phyloP scores from a whole-genome alignment of 2,797 vertebrate species.

The Urosaurus nigricauda region DNA sequence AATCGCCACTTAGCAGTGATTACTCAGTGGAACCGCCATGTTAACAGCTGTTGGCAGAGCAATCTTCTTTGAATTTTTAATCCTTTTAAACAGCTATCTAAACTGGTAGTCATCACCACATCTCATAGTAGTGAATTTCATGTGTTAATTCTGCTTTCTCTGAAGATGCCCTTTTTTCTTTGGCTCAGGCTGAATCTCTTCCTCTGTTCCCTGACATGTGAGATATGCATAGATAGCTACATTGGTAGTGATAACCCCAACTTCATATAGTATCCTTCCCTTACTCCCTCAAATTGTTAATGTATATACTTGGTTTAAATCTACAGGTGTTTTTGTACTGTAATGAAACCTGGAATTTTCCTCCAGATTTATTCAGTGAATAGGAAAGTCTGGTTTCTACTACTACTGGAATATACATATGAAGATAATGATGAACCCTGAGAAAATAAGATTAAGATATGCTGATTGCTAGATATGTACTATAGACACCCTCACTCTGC shows the following conservation, averaged over 20 bases:
- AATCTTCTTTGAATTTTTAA: neutral
- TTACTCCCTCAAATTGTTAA: neutral
- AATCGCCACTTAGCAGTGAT: neutral
- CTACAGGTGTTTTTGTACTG: neutral
- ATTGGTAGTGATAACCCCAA: neutral
- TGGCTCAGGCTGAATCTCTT: neutral
- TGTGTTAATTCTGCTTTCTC: neutral
- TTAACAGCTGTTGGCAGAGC: neutral
- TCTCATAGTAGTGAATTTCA: neutral
- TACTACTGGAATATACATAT: constrained; percentile 7
- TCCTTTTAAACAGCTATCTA: neutral
- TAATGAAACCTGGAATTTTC: neutral
- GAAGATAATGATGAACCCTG: constrained; percentile 3
- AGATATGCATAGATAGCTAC: constrained; percentile 13
- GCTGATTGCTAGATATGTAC: neutral
- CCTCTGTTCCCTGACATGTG: neutral
- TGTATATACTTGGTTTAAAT: constrained; percentile 17
- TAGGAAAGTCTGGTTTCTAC: constrained; percentile 17
- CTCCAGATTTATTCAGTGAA: neutral
- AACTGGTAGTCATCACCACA: neutral
- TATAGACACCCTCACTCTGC: neutral
- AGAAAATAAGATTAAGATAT: constrained; percentile 3
- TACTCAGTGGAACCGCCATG: neutral
- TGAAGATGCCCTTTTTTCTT: constrained; percentile 23
- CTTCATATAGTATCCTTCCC: constrained; percentile 24